Percentiles rank a stretch among this genome's conserved stretches.
These are phyloP conservation scores for Callyntrura guangdongensis DNA, from an alignment of 2,888 invertebrate genomes.

Conservation along the genomic window DNA sequence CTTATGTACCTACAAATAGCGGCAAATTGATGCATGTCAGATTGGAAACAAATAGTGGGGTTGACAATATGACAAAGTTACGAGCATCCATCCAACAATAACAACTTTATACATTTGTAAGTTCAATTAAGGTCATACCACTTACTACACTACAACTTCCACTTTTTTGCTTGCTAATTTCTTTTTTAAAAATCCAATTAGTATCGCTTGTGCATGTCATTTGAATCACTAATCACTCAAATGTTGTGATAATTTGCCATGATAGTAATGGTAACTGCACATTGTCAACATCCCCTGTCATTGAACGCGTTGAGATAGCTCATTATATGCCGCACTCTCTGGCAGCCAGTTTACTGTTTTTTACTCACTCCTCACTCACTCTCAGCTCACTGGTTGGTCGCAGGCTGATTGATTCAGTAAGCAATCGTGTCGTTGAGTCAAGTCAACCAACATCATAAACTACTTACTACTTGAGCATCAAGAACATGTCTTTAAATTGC, in stretches of 20 bases:
- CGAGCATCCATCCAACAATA: not conserved
- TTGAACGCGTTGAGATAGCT: not conserved
- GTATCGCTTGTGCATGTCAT: slow-evolving; percentile 58
- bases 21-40: not conserved
- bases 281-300: slow-evolving; percentile 18
- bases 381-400: no score
- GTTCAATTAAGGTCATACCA: slow-evolving; percentile 32
- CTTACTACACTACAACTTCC: not conserved
- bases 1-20: no score
- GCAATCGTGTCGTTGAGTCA: slow-evolving; percentile 5
- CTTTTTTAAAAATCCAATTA: slow-evolving; percentile 21
- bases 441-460: slow-evolving; percentile 53
- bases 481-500: slow-evolving; percentile 45
- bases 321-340: not conserved
- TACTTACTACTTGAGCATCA: slow-evolving; percentile 46
- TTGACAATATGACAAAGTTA: slow-evolving; percentile 10
- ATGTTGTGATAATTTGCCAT: slow-evolving; percentile 73
- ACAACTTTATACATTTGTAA: not conserved
- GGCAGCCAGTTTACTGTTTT: not conserved
- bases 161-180: not conserved
- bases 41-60: not conserved
- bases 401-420: slow-evolving; percentile 7
- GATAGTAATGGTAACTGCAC: slow-evolving; percentile 42
- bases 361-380: not conserved
- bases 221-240: slow-evolving; percentile 66